Base-by-base conservation (phyloP, 1,140 invertebrate species). In the Drosophila persimilis region DNA sequence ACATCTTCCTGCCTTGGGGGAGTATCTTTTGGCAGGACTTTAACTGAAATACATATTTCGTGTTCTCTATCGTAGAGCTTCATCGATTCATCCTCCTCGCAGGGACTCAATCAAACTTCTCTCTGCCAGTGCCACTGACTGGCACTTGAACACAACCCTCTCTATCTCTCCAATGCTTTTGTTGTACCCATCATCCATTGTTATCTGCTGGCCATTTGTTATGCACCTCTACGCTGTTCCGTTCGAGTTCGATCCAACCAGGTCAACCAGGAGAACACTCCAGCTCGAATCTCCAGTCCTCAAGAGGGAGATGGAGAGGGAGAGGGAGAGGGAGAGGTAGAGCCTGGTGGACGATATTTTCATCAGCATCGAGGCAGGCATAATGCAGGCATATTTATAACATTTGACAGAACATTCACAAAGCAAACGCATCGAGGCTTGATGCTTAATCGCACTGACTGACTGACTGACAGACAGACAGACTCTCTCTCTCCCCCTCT, bases 321-420 rank as follows among this genome's bases (percentile, higher is more conserved):
- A 0, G 26, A 29, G 35, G 61, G 41, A 17, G 17, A 17, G 17
- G 31, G 29, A 7, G 43, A 13, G 22, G 47, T 15, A 15, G 15
- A 15, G 15, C 15, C 47, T 55, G 69, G 48, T 63, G 70, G 51
- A 55, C 70, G 35, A 61, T 22, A 24, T 65, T 79, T 79, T 64
- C 69, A 79, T 79, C 76, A 79, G 71, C 62, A 52, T 63, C 67
- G 44, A 53, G 39, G 26, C 26, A 5, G 24, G 57, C 62, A 79
- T 73, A 79, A 74, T 80, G 59, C 77, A 58, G 65, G 59, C 77
- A 55, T 80, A 75, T 80, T 71, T 71, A 64, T 80, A 75, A 80
- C 54, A 71, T 75, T 80, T 62, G 76, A 70, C 70, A 59, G 54
- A 61, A 56, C 58, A 64, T 70, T 53, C 60, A 75, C 47, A 71